Evolutionary conservation across 2,888 invertebrate genomes (phyloP), one percentile per base, ranked within the genome.

Genomic region (Eurytoma californica): DNA sequence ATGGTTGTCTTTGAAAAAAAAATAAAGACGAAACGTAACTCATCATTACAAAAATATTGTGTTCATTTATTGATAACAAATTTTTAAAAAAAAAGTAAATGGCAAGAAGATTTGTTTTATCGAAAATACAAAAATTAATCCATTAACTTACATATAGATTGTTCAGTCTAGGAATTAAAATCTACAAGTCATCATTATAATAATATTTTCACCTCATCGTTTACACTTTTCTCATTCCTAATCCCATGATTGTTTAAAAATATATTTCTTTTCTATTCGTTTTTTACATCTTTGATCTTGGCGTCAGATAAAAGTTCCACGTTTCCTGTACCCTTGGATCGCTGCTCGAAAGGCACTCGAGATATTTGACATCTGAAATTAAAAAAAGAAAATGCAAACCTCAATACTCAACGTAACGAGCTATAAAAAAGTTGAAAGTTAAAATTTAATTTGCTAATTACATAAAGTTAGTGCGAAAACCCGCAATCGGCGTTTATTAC

Each of bases 291-390:
- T 87, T 87, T 7, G 88, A 84, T 20, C 80, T 75, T 30, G 87
- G 85, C 49, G 84, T 78, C 72, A 83, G 82, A 73, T 85, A 85
- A 14, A 93, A 87, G 69, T 92, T 88, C 93, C 93, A 93, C 57
- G 92, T 92, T 7, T 91, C 90, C 74, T 91, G 91, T 28, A 92
- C 89, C 72, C 88, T 90, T 76, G 91, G 91, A 79, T 92, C 91
- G 49, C 90, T 87, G 82, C 90, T 91, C 61, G 92, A 91, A 9
- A 93, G 89, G 7, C 84, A 84, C 20, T 90, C 86, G 14, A 93
- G 87, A 82, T 30, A 90, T 90, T 0, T 85, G 85, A 72, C 87
- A 87, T 93, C 93, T 93, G 91, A 70, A 68, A 68, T 51, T 13
- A 4, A 3, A 67, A 60, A 55, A 16, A 30, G 30, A 61, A 2